Conservation (phyloP, 1,140 invertebrate species). For the Conopomorpha cramerella region DNA sequence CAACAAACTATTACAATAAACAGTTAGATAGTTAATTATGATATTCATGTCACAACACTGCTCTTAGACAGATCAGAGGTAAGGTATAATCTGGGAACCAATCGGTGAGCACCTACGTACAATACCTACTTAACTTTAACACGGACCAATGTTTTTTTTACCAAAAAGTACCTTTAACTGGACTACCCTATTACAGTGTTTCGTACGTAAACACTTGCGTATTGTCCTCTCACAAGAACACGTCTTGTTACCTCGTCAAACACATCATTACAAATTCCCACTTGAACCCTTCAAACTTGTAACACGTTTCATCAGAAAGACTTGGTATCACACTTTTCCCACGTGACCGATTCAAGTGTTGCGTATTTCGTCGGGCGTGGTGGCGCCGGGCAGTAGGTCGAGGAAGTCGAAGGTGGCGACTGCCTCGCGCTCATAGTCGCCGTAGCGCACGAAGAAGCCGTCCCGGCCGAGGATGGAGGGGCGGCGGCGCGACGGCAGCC, state of each 20-base stretch:
- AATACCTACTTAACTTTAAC: no score
- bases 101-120: no score
- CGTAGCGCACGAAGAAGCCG: constrained; percentile 77
- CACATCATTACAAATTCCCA: neutral
- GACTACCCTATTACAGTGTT: no score
- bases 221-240: no score
- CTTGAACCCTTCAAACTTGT: neutral
- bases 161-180: no score
- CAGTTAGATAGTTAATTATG: no score
- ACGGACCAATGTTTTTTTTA: no score
- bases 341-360: constrained; percentile 5
- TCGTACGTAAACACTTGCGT: no score
- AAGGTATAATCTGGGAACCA: no score
- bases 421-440: constrained; percentile 76
- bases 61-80: no score
- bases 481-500: constrained; percentile 49
- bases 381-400: constrained; percentile 67
- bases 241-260: neutral
- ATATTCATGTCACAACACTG: no score
- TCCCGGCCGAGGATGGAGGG: constrained; percentile 74
- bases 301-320: neutral
- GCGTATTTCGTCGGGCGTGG: constrained; percentile 50
- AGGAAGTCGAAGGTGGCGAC: constrained; percentile 80
- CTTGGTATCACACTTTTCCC: neutral
- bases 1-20: no score